A percentile compares a stretch with the other conserved stretches of the same genome.
These are phyloP conservation scores for Pseudoatta argentina DNA, from an alignment of 1,140 invertebrate genomes.

Conservation along the genomic window DNA sequence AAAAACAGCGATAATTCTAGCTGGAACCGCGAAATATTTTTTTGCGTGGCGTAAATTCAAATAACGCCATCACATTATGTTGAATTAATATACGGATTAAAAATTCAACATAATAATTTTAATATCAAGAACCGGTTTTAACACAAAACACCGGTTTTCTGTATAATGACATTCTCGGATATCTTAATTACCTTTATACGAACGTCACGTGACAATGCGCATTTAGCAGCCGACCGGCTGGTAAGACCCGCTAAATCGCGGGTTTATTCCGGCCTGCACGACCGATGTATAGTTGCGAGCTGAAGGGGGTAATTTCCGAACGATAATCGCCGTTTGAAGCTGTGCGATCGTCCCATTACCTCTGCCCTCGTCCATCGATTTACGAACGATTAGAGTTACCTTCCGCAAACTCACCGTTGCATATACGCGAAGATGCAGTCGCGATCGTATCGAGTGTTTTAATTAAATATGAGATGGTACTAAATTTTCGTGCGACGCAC, in stretches of 20 bases:
- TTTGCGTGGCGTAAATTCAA: too few relatives aligned
- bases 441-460: constrained; percentile 3
- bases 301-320: constrained; percentile 47
- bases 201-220: constrained; percentile 53
- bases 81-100: too few relatives aligned
- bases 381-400: constrained; percentile 29
- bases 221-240: constrained; percentile 15
- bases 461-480: constrained; percentile 1
- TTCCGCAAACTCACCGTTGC: not conserved
- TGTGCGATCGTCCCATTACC: constrained; percentile 55
- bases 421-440: not conserved
- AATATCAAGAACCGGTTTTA: too few relatives aligned
- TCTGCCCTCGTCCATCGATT: constrained; percentile 21
- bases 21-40: too few relatives aligned
- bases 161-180: constrained; percentile 16
- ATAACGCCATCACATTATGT: too few relatives aligned
- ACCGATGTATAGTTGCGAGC: constrained; percentile 22
- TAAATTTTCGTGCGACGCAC: not conserved
- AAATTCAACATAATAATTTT: too few relatives aligned
- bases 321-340: constrained; percentile 52
- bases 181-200: constrained; percentile 51
- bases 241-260: constrained; percentile 52
- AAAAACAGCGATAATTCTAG: too few relatives aligned
- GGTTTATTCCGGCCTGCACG: constrained; percentile 40
- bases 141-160: too few relatives aligned